Evolutionary conservation across 2,888 invertebrate genomes (phyloP).

Genomic region (Baronia brevicornis): DNA sequence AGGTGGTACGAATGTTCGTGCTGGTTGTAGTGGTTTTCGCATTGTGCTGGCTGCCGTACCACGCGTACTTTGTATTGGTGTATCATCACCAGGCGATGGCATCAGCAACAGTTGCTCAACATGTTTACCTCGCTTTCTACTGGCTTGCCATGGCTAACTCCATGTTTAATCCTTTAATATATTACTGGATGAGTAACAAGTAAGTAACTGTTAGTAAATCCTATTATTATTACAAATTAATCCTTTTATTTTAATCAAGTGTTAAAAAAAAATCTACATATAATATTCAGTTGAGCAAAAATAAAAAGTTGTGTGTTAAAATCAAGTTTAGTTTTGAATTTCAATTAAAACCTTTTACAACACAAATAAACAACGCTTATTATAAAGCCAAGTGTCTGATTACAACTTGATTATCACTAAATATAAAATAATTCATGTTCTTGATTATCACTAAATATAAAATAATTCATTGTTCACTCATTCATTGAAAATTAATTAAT

Average conservation of each 20-base stretch:
- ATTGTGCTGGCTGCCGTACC: constrained; percentile 92
- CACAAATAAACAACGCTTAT: too few relatives aligned
- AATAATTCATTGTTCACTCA: too few relatives aligned
- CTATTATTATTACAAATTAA: not conserved
- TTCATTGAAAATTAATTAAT: too few relatives aligned
- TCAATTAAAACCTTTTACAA: too few relatives aligned
- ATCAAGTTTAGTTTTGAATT: too few relatives aligned
- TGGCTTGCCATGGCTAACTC: constrained; percentile 95
- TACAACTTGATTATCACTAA: too few relatives aligned
- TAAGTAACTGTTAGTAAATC: constrained; percentile 56
- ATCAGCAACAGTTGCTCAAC: constrained; percentile 83
- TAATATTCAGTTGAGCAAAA: too few relatives aligned
- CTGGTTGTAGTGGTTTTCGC: constrained; percentile 89
- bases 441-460: too few relatives aligned
- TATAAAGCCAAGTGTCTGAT: too few relatives aligned
- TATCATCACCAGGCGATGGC: constrained; percentile 78
- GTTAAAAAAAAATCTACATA: too few relatives aligned
- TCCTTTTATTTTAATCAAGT: not conserved
- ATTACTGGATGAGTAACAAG: constrained; percentile 95
- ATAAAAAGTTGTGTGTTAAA: too few relatives aligned
- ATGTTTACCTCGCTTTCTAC: constrained; percentile 88
- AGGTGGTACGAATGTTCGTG: constrained; percentile 93
- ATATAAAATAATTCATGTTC: too few relatives aligned
- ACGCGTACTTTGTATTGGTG: constrained; percentile 87
- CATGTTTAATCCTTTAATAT: constrained; percentile 93